These are phyloP conservation scores for Microplitis manilae DNA, from an alignment of 2,888 invertebrate genomes.

Conservation along the genomic window DNA sequence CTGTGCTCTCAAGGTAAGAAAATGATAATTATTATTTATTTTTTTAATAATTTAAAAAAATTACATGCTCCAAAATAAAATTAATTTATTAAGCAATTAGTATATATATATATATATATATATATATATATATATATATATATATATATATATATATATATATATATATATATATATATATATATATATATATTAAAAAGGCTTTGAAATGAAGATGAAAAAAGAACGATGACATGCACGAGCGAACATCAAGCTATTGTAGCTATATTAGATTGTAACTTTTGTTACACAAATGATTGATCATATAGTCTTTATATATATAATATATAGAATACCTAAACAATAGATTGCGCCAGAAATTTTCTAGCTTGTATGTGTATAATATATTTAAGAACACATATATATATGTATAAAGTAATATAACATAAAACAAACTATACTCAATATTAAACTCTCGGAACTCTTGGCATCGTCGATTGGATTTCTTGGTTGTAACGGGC, in stretches of 20 bases:
- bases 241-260: constrained; percentile 16
- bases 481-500: constrained; percentile 46
- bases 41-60: background rate
- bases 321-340: constrained; percentile 26
- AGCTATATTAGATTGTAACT: constrained; percentile 29
- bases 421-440: constrained; percentile 34
- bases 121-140: background rate
- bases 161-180: background rate
- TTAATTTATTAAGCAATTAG: background rate
- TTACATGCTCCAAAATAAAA: background rate
- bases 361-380: constrained; percentile 28
- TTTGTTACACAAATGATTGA: background rate
- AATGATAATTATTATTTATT: constrained; percentile 24
- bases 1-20: constrained; percentile 94
- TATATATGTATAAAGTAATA: constrained; percentile 18
- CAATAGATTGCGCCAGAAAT: constrained; percentile 47
- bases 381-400: background rate
- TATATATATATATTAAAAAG: background rate
- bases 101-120: background rate
- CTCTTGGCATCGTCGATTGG: constrained; percentile 40
- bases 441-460: background rate
- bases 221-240: background rate
- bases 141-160: background rate
- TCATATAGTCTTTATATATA: background rate
- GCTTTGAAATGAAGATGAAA: background rate